Evolutionary conservation across 2,888 invertebrate species (phyloP), one percentile per base, ranked within the genome.

Genomic region (Phaedon cochleariae): DNA sequence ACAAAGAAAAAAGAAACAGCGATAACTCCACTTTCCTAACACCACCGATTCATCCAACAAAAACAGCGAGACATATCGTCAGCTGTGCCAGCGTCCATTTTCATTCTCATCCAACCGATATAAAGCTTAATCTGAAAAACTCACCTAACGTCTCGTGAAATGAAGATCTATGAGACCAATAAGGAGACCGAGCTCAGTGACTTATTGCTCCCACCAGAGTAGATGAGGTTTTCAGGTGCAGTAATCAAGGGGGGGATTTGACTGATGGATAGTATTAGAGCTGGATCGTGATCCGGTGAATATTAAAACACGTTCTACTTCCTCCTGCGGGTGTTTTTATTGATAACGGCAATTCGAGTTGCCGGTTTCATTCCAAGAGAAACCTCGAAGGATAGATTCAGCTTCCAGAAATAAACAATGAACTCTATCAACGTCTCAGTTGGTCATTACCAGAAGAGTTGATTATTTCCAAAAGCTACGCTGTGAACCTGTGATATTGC

Each of bases 91-190:
- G 17, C 20, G 45, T 5, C 31, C 26, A 29, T 46, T 48, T 7
- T 26, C 26, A 26, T 59, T 7, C n/a, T n/a, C 51, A 31, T 49
- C 51, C 49, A 29, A 29, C 46, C 59, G 51, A 48, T 51, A 59
- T 34, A 26, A 49, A 29, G 22, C 37, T 29, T 51, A 26, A 62
- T 57, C 48, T 46, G 46, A 48, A 66, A 68, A 67, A 69, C 70
- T 71, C 74, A 74, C 74, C 75, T 73, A 74, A 72, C 73, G 72
- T 74, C 73, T 72, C 71, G 63, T 65, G 70, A 71, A 80, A 80
- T 80, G 79, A 80, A 80, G 80, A 80, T 80, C 79, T 79, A 80
- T 79, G 79, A 74, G 70, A 76, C 76, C 76, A 78, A 77, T 74
- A 74, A 74, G 74, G 76, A 67, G 74, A 70, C 76, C 73, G 67